phyloP scores from a whole-genome alignment of 1,140 invertebrate genomes.

The Drosophila pseudoobscura region DNA sequence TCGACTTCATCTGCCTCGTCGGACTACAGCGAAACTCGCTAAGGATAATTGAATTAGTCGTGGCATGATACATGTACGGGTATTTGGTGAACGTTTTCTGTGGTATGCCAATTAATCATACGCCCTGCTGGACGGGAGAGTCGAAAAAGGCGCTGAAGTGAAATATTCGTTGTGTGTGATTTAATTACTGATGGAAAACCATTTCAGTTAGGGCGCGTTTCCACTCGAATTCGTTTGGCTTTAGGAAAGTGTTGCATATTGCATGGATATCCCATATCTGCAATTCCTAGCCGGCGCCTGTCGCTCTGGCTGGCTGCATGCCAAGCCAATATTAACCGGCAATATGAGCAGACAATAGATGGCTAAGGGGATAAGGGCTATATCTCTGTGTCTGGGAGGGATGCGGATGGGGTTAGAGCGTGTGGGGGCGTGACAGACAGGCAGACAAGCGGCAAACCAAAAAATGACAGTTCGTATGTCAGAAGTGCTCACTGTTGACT shows the following conservation, averaged over 20 bases:
- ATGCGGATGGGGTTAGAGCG: conserved; percentile 10
- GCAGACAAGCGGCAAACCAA: conserved; percentile 70
- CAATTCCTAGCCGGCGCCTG: conserved; percentile 2
- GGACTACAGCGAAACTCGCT: conserved; percentile 53
- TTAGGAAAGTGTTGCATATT: conserved; percentile 18
- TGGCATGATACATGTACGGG: conserved; percentile 52
- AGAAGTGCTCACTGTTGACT: conserved; percentile 69
- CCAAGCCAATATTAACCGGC: conserved; percentile 59
- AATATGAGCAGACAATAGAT: conserved; percentile 56
- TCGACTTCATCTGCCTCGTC: conserved; percentile 1
- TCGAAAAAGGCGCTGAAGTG: conserved; percentile 19
- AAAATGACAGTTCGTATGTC: conserved; percentile 75
- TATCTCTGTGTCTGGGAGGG: no score
- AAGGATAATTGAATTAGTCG: conserved; percentile 62
- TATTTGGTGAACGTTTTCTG: conserved; percentile 17
- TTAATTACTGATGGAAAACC: conserved; percentile 33
- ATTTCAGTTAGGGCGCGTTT: background rate
- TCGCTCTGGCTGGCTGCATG: conserved; percentile 52
- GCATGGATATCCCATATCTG: conserved; percentile 30
- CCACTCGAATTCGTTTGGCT: conserved; percentile 1
- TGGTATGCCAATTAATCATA: conserved; percentile 60
- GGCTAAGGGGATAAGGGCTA: conserved; percentile 19
- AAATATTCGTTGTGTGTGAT: conserved; percentile 25
- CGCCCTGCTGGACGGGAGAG: conserved; percentile 15
- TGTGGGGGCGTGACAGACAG: conserved; percentile 26